phyloP scores from a whole-genome alignment of 2,113 vertebrate species.

The Pelvicachromis taeniatus region DNA sequence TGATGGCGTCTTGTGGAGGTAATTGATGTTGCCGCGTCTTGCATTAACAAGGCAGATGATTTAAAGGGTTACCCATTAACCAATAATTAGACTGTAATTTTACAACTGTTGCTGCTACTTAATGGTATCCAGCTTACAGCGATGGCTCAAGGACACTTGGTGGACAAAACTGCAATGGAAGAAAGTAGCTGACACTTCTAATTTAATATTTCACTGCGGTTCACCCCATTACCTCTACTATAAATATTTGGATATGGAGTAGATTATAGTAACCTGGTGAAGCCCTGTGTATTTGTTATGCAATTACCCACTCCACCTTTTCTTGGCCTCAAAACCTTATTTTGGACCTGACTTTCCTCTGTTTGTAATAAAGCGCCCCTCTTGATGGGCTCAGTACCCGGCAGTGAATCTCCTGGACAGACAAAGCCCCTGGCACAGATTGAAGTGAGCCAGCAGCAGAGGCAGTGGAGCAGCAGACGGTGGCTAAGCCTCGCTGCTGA shows the following conservation, averaged over 20 bases:
- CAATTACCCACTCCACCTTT: constrained; percentile 27
- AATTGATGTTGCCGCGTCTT: constrained; percentile 5
- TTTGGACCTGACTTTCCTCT: constrained; percentile 9
- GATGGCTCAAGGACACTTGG: neutral
- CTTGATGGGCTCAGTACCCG: constrained; percentile 8
- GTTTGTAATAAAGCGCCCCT: constrained; percentile 24
- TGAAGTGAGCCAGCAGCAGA: constrained; percentile 15
- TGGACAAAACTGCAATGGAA: neutral
- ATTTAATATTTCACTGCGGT: neutral
- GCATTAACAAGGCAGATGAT: constrained; percentile 2
- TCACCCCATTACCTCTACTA: neutral
- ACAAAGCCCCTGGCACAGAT: constrained; percentile 43
- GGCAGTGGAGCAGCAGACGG: constrained; percentile 33
- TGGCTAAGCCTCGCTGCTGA: constrained; percentile 41
- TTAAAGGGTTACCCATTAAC: constrained; percentile 30
- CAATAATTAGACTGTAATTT: constrained; percentile 5
- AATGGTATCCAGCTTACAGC: neutral
- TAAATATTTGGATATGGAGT: neutral
- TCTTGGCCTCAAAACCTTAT: constrained; percentile 32
- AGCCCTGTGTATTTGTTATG: constrained; percentile 11
- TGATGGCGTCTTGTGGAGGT: neutral
- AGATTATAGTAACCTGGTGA: neutral
- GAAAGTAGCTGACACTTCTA: neutral
- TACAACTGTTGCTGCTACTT: neutral
- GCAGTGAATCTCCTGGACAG: constrained; percentile 34